A percentile compares a stretch with the other conserved stretches of the same genome.
Evolutionary conservation across 1,140 invertebrate genomes (phyloP).

Genomic region (Musca vetustissima): DNA sequence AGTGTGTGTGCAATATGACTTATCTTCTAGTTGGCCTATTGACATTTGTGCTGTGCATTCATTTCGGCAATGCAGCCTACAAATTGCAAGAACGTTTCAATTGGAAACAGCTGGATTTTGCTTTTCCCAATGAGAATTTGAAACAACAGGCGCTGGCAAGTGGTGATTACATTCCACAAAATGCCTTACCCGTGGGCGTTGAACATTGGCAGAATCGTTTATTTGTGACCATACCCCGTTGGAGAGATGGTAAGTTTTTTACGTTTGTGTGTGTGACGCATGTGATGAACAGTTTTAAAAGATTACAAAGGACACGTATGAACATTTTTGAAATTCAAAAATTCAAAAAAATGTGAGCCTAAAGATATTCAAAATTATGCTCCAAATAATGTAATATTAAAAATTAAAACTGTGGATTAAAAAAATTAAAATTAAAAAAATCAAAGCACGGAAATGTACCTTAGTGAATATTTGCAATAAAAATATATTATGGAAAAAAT

Average conservation of each 20-base stretch:
- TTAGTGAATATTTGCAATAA: no score
- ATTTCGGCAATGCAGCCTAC: conserved; percentile 50
- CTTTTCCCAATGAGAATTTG: conserved; percentile 64
- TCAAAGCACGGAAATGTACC: no score
- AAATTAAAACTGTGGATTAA: no score
- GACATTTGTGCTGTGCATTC: neutral
- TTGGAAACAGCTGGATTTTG: conserved; percentile 76
- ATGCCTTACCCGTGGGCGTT: conserved; percentile 75
- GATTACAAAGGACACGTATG: neutral
- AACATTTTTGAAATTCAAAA: neutral
- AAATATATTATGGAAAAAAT: no score
- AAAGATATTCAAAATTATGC: no score
- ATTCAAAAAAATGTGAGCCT: neutral
- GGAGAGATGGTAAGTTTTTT: conserved; percentile 63
- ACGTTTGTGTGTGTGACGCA: neutral
- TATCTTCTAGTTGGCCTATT: neutral
- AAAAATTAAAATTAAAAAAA: no score
- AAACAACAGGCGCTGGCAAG: conserved; percentile 65
- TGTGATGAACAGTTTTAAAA: neutral
- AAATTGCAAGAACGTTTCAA: conserved; percentile 69
- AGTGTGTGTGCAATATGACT: neutral
- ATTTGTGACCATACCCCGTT: conserved; percentile 76
- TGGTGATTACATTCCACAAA: conserved; percentile 69
- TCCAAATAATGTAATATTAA: no score
- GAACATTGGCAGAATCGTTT: conserved; percentile 76